Conservation (phyloP, 2,888 invertebrate species). For the Brachylomia viminalis region DNA sequence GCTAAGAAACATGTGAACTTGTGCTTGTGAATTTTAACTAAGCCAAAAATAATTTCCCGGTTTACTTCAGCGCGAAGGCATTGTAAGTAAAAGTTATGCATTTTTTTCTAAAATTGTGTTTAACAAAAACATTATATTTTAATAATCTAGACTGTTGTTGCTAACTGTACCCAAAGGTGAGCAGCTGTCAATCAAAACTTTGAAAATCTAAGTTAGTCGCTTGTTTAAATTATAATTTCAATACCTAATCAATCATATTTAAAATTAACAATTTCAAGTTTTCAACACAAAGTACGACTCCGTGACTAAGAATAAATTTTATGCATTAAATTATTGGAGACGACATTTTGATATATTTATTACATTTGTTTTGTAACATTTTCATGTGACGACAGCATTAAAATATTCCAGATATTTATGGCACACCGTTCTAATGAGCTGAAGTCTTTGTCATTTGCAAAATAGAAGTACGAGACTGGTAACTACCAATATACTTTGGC, state of each 20-base stretch:
- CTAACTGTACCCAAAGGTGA: not conserved
- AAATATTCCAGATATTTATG: slow-evolving; percentile 63
- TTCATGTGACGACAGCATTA: slow-evolving; percentile 57
- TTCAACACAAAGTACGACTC: slow-evolving; percentile 9
- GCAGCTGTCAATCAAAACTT: not conserved
- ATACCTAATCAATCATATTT: not conserved
- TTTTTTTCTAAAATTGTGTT: not conserved
- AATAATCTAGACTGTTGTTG: not conserved
- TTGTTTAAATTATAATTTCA: not conserved
- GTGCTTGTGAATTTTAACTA: no score
- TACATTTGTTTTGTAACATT: slow-evolving; percentile 48
- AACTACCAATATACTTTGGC: not conserved
- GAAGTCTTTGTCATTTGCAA: slow-evolving; percentile 45
- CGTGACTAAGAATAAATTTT: slow-evolving; percentile 62
- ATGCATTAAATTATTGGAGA: slow-evolving; percentile 50
- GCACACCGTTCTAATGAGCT: slow-evolving; percentile 55
- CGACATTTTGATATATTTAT: slow-evolving; percentile 65
- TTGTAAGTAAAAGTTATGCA: not conserved
- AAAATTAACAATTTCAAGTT: slow-evolving; percentile 20
- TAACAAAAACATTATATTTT: not conserved
- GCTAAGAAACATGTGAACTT: no score
- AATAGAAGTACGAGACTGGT: slow-evolving; percentile 40
- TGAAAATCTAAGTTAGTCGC: not conserved
- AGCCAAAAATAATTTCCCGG: not conserved
- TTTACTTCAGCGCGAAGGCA: not conserved